A percentile compares a stretch with the other conserved stretches of the same genome.
Evolutionary conservation across 2,888 invertebrate genomes (phyloP).

Genomic region (Caenorhabditis sulstoni): DNA sequence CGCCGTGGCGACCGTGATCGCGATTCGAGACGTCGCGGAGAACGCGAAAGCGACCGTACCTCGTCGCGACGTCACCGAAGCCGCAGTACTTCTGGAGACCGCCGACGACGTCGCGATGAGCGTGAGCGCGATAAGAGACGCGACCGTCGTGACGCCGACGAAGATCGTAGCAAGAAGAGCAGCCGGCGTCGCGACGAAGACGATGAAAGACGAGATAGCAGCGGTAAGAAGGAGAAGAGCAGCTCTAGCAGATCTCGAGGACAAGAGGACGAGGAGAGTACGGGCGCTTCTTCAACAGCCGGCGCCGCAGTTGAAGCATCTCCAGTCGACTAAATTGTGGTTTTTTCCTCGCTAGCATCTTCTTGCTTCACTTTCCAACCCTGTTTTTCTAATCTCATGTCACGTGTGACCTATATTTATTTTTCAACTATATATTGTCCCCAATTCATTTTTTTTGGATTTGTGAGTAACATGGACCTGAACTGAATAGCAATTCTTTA

Average conservation of each 20-base stretch:
- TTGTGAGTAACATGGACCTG: no score
- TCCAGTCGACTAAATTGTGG: slow-evolving; percentile 6
- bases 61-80: slow-evolving; percentile 48
- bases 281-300: neutral
- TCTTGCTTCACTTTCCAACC: neutral
- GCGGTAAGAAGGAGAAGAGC: slow-evolving; percentile 16
- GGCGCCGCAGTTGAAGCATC: slow-evolving; percentile 4
- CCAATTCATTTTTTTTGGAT: neutral
- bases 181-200: slow-evolving; percentile 38
- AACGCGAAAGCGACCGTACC: slow-evolving; percentile 30
- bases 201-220: slow-evolving; percentile 42
- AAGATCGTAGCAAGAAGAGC: slow-evolving; percentile 51
- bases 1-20: slow-evolving; percentile 37
- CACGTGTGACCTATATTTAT: neutral
- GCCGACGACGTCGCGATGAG: slow-evolving; percentile 55
- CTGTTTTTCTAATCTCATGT: neutral
- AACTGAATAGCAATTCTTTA: no score
- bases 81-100: slow-evolving; percentile 50
- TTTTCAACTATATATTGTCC: neutral
- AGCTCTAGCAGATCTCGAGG: slow-evolving; percentile 18
- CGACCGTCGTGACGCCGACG: slow-evolving; percentile 45
- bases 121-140: slow-evolving; percentile 55
- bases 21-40: slow-evolving; percentile 28
- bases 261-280: slow-evolving; percentile 24
- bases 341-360: no score